Base-by-base conservation (phyloP, 1,140 invertebrate species). In the Hylyphantes graminicola region DNA sequence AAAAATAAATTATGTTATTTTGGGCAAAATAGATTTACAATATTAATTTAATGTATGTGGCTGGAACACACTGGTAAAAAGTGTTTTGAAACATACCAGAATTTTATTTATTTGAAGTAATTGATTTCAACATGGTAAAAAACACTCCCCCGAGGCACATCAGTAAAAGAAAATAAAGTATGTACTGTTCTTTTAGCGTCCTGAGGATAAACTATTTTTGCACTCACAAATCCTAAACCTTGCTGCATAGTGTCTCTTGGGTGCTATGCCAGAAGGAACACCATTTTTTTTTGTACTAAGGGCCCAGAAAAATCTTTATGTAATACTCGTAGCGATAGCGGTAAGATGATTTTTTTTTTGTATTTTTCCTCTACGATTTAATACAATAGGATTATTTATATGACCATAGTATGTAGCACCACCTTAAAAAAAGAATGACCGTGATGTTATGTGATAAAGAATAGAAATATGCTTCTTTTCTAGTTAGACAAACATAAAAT, bases 251-350 rank as follows among this genome's bases (percentile, higher is more conserved):
- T 35, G 57, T 59, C 72, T 8, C 72, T 13, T 17, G 72, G 72
- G 72, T 57, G 72, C 57, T 19, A 57, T 17, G 10, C 12, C 21
- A 53, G 21, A 70, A 70, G 53, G 35, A n/a, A 70, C 17, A 50
- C n/a, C 53, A 74, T 74, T 74, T 74, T 57, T 55, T 55, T 74
- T 72, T 72, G 55, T 74, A 70, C 50, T 70, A 70, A 21, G 11
- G 72, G 72, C n/a, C 51, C 63, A 57, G 57, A 57, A 73, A 74
- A 74, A 57, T 74, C 72, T 55, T 74, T 74, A 74, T 74, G 72
- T 35, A 35, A 55, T 55, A 35, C 54, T 74, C 57, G 72, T 74
- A 57, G 35, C 35, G 35, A 35, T 74, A n/a, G 53, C 72, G 48
- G 17, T 19, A 57, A 50, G 72, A 57, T 17, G 51, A 55, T 57